Conservation (phyloP, 2,888 invertebrate species). For the Vannuccia rotundouncinata region DNA sequence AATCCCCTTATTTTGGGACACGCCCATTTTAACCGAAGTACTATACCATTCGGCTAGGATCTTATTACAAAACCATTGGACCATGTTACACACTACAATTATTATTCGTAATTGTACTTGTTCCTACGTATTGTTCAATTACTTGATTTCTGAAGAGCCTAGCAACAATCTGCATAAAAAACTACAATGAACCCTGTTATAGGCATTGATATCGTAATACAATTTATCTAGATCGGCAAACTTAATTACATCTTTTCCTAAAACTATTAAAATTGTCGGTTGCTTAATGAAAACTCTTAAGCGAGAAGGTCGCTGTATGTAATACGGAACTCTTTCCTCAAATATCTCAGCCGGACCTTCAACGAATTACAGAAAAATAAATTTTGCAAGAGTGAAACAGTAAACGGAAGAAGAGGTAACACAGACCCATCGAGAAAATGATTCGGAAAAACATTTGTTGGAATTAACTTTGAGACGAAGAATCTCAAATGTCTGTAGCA, state of each 20-base stretch:
- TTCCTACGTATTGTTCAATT: not conserved
- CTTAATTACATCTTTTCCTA: conserved; percentile 20
- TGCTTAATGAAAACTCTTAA: conserved; percentile 19
- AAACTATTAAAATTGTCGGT: conserved; percentile 11
- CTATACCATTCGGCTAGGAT: not conserved
- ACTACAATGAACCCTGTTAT: too few relatives aligned
- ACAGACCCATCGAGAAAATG: conserved; percentile 2
- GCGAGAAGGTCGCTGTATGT: not conserved
- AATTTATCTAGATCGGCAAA: too few relatives aligned
- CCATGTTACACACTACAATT: too few relatives aligned
- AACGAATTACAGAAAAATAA: not conserved
- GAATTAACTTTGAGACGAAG: conserved; percentile 13
- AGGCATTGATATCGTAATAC: too few relatives aligned
- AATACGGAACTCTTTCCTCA: not conserved
- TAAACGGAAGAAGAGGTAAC: not conserved
- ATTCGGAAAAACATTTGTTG: not conserved
- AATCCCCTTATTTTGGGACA: not conserved
- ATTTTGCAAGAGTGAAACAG: conserved; percentile 16
- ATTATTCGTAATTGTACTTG: too few relatives aligned
- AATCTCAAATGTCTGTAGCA: conserved; percentile 9
- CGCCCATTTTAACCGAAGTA: not conserved
- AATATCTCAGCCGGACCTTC: conserved; percentile 16
- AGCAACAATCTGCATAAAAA: not conserved
- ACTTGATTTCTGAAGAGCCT: not conserved
- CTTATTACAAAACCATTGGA: not conserved